phyloP scores from a whole-genome alignment of 2,113 vertebrate species.

The Narcine bancroftii region DNA sequence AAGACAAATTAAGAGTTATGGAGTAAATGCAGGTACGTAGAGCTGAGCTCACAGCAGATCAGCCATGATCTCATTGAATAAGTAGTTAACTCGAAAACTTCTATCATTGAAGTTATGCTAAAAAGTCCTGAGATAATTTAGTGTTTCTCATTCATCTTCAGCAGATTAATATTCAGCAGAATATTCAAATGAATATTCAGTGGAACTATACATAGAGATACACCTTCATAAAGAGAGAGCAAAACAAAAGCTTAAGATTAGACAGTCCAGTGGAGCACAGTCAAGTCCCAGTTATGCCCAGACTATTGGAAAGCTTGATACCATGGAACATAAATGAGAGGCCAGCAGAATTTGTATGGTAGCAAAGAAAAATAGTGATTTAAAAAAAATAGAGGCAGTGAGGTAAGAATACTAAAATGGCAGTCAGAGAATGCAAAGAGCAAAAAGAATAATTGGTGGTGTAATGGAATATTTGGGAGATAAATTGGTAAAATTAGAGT shows the following conservation, averaged over 20 bases:
- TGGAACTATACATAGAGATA: not conserved
- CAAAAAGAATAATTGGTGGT: too few species aligned
- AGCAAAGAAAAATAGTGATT: not conserved
- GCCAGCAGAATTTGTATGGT: not conserved
- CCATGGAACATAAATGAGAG: not conserved
- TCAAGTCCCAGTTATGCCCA: not conserved
- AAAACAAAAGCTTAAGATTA: not conserved
- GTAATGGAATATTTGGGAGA: too few species aligned
- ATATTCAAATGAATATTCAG: not conserved
- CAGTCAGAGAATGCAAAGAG: not conserved
- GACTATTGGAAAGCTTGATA: not conserved
- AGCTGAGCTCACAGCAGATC: too few species aligned
- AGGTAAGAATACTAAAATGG: not conserved
- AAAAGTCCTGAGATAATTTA: not conserved
- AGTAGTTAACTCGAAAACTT: not conserved
- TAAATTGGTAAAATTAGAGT: too few species aligned
- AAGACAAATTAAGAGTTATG: too few species aligned
- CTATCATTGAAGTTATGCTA: not conserved
- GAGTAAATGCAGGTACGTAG: too few species aligned
- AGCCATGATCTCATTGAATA: too few species aligned
- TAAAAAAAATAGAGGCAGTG: not conserved
- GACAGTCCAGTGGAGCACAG: not conserved
- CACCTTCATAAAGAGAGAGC: not conserved
- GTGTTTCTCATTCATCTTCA: not conserved
- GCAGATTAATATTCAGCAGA: not conserved